Evolutionary conservation across 1,140 invertebrate species (phyloP).

Genomic region (Drosophila takahashii): DNA sequence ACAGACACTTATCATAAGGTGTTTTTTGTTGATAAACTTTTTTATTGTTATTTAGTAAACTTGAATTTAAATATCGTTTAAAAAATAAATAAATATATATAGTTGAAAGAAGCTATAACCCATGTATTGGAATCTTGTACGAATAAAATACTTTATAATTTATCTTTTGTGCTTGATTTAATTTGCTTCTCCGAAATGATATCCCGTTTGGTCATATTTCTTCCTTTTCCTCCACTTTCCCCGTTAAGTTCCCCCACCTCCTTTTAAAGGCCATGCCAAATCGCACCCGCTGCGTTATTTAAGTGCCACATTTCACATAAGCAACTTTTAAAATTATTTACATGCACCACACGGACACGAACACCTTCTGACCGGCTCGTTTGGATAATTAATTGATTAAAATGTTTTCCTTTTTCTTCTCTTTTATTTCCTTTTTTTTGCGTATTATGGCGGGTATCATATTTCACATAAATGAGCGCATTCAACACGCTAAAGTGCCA

Average conservation of each 20-base stretch:
- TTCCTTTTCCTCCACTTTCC: neutral
- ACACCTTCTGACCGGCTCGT: slow-evolving; percentile 57
- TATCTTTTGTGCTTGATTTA: too few species aligned
- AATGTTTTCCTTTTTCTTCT: slow-evolving; percentile 60
- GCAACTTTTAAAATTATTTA: slow-evolving; percentile 80
- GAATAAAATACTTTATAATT: neutral
- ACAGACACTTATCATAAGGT: too few species aligned
- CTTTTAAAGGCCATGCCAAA: slow-evolving; percentile 17
- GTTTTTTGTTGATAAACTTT: too few species aligned
- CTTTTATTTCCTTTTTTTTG: slow-evolving; percentile 50
- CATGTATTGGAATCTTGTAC: too few species aligned
- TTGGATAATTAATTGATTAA: slow-evolving; percentile 83
- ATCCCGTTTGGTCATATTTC: neutral
- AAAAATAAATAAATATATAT: too few species aligned
- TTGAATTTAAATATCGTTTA: too few species aligned
- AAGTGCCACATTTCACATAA: slow-evolving; percentile 81
- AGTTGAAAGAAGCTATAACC: too few species aligned
- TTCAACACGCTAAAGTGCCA: slow-evolving; percentile 82
- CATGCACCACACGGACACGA: slow-evolving; percentile 59
- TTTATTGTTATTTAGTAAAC: too few species aligned
- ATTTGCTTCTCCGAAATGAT: neutral
- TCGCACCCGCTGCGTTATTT: slow-evolving; percentile 75
- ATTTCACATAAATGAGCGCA: slow-evolving; percentile 83
- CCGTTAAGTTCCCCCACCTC: too few species aligned
- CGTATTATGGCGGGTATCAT: slow-evolving; percentile 80